Conservation (phyloP, 2,888 invertebrate genomes). For the Calameuta pallipes region DNA sequence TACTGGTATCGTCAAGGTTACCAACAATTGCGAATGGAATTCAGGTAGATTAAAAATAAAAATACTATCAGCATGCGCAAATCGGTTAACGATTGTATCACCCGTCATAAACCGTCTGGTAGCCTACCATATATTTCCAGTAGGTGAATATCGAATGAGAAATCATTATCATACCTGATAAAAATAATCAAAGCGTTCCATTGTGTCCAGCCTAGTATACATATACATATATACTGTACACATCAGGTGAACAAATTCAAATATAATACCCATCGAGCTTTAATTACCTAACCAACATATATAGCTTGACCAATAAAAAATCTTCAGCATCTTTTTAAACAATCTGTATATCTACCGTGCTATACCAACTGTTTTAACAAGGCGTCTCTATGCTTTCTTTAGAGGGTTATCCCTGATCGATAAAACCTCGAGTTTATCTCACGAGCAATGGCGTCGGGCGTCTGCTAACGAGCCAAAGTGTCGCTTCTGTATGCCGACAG, state of each 20-base stretch:
- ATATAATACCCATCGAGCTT: background rate
- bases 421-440: constrained; percentile 4
- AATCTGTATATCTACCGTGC: background rate
- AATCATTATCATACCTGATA: background rate
- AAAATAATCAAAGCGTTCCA: background rate
- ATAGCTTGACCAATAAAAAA: background rate
- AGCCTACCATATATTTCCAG: background rate
- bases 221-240: too few species aligned
- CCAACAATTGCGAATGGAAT: background rate
- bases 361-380: background rate
- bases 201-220: background rate
- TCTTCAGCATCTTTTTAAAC: background rate
- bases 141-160: background rate
- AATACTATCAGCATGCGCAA: background rate
- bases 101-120: background rate
- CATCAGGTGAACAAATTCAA: background rate
- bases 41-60: background rate
- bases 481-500: background rate
- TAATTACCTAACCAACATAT: background rate
- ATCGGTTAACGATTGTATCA: background rate
- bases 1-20: background rate
- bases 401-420: background rate
- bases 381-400: background rate
- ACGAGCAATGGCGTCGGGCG: background rate
- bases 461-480: background rate